Evolutionary conservation across 2,113 vertebrate genomes (phyloP).

Genomic region (Paedocypris sp.): DNA sequence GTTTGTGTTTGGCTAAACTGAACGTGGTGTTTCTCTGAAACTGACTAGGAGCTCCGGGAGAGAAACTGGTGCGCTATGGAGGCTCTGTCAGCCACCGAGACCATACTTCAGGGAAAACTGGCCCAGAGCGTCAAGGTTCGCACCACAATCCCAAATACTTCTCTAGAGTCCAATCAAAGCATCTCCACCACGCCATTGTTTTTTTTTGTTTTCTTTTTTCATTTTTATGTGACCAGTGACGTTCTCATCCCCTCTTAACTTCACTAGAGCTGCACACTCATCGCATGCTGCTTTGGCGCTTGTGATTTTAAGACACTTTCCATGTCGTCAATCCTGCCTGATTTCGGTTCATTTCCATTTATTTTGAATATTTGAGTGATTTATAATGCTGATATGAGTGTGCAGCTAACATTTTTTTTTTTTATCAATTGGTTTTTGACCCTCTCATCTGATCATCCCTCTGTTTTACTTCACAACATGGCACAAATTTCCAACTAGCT

Average conservation of each 20-base stretch:
- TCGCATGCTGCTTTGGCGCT: constrained; percentile 37
- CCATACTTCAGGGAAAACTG: constrained; percentile 98
- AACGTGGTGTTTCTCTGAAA: constrained; percentile 94
- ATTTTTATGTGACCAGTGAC: constrained; percentile 42
- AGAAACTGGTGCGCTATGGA: constrained; percentile 99
- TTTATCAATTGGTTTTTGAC: constrained; percentile 39
- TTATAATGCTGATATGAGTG: constrained; percentile 63
- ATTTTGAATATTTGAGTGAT: no score
- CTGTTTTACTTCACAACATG: no score
- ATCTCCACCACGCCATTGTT: constrained; percentile 47
- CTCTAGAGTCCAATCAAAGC: constrained; percentile 74
- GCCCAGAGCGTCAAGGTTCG: constrained; percentile 98
- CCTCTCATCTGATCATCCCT: constrained; percentile 21
- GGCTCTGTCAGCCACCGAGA: constrained; percentile 98
- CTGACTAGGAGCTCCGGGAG: constrained; percentile 99
- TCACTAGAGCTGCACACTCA: constrained; percentile 58
- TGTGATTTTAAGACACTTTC: no score
- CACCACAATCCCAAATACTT: constrained; percentile 67
- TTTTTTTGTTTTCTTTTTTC: no score
- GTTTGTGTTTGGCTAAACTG: constrained; percentile 73
- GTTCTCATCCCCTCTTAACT: constrained; percentile 34
- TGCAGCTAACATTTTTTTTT: constrained; percentile 48
- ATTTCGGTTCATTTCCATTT: no score
- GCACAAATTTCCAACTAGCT: no score
- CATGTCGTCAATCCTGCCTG: no score